These are phyloP conservation scores for Neria commutata DNA, from an alignment of 2,888 invertebrate species.

Conservation along the genomic window DNA sequence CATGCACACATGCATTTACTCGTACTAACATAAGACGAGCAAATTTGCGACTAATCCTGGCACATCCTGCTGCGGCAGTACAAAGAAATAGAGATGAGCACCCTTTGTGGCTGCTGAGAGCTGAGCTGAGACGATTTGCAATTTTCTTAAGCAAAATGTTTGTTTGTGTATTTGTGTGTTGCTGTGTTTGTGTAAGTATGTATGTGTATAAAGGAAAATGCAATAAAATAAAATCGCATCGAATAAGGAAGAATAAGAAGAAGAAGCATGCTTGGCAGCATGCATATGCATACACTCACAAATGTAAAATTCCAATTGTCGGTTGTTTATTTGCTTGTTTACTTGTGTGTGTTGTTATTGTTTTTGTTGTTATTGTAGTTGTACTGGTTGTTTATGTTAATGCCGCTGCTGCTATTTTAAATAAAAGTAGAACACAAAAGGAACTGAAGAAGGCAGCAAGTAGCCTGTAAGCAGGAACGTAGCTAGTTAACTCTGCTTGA, in stretches of 20 bases:
- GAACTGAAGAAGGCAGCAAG: too few relatives aligned
- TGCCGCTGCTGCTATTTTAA: neutral
- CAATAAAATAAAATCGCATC: neutral
- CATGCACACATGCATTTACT: neutral
- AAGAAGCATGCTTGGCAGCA: neutral
- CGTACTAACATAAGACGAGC: neutral
- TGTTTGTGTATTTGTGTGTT: too few relatives aligned
- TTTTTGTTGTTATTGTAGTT: neutral
- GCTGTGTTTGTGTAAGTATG: too few relatives aligned
- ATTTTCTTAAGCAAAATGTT: constrained; percentile 2
- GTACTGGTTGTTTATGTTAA: constrained; percentile 14
- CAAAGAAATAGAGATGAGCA: constrained; percentile 8
- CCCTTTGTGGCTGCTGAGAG: constrained; percentile 1
- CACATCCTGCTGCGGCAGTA: constrained; percentile 1
- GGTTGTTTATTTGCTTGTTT: constrained; percentile 20
- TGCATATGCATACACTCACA: constrained; percentile 11
- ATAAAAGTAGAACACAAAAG: neutral
- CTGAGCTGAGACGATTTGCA: constrained; percentile 1
- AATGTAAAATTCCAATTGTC: constrained; percentile 19
- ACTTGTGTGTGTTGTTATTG: neutral
- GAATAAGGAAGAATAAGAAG: too few relatives aligned
- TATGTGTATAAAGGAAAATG: neutral
- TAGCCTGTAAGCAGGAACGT: too few relatives aligned
- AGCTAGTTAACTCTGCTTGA: too few relatives aligned
- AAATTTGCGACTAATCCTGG: constrained; percentile 3